These are phyloP conservation scores for Sebastes aleutianus DNA, from an alignment of 2,797 vertebrate genomes.

Conservation along the genomic window DNA sequence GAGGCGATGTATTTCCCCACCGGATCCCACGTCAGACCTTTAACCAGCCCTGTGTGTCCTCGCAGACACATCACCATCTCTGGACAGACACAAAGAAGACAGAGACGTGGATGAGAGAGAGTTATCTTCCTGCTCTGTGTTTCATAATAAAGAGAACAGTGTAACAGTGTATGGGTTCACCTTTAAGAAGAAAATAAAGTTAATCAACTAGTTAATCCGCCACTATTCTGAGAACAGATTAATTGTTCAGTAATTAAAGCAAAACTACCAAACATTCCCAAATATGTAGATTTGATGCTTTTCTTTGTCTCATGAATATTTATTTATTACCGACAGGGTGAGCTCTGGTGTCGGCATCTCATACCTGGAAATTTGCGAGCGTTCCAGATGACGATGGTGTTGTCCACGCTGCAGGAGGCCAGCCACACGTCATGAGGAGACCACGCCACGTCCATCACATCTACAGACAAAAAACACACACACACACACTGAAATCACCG, in stretches of 20 bases:
- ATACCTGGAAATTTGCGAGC: constrained; percentile 96
- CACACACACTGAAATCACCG: not conserved
- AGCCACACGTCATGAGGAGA: constrained; percentile 98
- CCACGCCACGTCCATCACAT: constrained; percentile 99
- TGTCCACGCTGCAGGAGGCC: constrained; percentile 98
- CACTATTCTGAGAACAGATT: no score
- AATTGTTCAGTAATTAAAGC: not conserved
- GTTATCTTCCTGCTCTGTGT: not conserved
- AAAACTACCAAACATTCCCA: not conserved
- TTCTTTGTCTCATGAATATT: not conserved
- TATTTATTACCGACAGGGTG: not conserved
- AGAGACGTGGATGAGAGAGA: not conserved
- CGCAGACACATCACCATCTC: constrained; percentile 94
- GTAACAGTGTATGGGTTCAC: not conserved
- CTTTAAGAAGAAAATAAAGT: not conserved
- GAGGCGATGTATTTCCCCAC: constrained; percentile 98
- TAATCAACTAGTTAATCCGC: no score
- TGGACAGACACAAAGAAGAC: constrained; percentile 48
- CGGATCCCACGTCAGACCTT: constrained; percentile 98
- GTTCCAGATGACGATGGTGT: constrained; percentile 99
- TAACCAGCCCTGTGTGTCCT: constrained; percentile 96
- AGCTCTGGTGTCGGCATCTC: not conserved
- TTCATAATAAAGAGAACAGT: not conserved
- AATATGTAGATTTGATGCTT: not conserved
- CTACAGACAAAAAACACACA: constrained; percentile 69